Base-by-base conservation (phyloP, 2,888 invertebrate genomes). In the Agapostemon virescens region DNA sequence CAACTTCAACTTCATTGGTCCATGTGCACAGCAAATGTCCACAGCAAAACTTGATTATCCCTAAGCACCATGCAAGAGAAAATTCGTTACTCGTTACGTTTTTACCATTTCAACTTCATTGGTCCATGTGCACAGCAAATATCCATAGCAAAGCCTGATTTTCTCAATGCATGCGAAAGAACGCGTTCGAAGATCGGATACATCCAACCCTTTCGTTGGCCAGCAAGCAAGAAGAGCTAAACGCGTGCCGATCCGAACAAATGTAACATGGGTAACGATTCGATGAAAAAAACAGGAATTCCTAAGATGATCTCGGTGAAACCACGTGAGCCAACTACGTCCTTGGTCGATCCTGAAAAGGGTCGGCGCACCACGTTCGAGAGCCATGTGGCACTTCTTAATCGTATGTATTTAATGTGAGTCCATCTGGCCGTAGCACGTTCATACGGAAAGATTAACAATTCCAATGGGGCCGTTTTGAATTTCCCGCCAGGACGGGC, bases 341-440 rank as follows among this genome's bases (percentile, higher is more conserved):
- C 49, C 49, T 23, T n/a, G n/a, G n/a, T 20, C 3, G n/a, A n/a
- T 3, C 49, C 49, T 4, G n/a, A 49, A 49, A 49, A n/a, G 49
- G 49, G n/a, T 23, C 11, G 49, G 4, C n/a, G 4, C n/a, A 49
- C n/a, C 49, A 49, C 49, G n/a, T 49, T n/a, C n/a, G 49, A n/a
- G 0, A 49, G n/a, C 11, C n/a, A 49, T 49, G 49, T n/a, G 49
- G n/a, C n/a, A n/a, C 49, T 49, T 49, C 49, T 49, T n/a, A 11
- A 49, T n/a, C 49, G 49, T 49, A 49, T 49, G n/a, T 49, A 49
- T 49, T n/a, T 49, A 49, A 49, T 49, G 49, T n/a, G 11, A 49
- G n/a, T 49, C 49, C n/a, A 49, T 11, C 49, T 7, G 55, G 26
- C 9, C 15, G 55, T 23, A 15, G 58, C 58, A 30, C 17, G 7